These are phyloP conservation scores for Sceloporus undulatus DNA, from an alignment of 2,113 vertebrate species.

Conservation along the genomic window DNA sequence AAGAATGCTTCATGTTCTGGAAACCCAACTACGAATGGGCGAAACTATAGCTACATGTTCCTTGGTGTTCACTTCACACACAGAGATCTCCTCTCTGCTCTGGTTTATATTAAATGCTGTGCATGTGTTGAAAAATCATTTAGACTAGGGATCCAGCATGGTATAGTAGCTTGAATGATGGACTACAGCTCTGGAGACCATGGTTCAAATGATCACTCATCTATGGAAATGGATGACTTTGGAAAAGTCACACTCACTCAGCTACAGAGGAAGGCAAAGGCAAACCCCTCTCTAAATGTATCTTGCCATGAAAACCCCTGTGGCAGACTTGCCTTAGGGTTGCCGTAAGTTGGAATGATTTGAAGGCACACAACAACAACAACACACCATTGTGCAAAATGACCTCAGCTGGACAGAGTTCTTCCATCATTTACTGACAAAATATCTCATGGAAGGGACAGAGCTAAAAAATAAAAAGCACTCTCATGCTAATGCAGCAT, in stretches of 20 bases:
- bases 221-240: too few relatives aligned
- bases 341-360: too few relatives aligned
- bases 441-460: background rate
- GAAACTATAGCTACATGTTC: conserved; percentile 14
- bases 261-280: too few relatives aligned
- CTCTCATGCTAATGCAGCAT: background rate
- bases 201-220: too few relatives aligned
- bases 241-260: too few relatives aligned
- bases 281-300: too few relatives aligned
- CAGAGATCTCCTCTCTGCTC: background rate
- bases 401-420: conserved; percentile 15
- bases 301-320: too few relatives aligned
- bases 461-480: background rate
- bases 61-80: conserved; percentile 3
- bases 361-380: too few relatives aligned
- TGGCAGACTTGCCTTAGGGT: too few relatives aligned
- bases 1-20: background rate
- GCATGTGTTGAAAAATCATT: background rate
- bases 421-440: background rate
- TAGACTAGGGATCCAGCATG: background rate
- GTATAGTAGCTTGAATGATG: too few relatives aligned
- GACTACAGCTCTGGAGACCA: too few relatives aligned
- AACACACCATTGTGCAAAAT: background rate
- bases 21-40: conserved; percentile 29
- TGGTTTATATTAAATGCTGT: background rate